Evolutionary conservation across 2,888 invertebrate genomes (phyloP).

Genomic region (Dendrolimus pini): DNA sequence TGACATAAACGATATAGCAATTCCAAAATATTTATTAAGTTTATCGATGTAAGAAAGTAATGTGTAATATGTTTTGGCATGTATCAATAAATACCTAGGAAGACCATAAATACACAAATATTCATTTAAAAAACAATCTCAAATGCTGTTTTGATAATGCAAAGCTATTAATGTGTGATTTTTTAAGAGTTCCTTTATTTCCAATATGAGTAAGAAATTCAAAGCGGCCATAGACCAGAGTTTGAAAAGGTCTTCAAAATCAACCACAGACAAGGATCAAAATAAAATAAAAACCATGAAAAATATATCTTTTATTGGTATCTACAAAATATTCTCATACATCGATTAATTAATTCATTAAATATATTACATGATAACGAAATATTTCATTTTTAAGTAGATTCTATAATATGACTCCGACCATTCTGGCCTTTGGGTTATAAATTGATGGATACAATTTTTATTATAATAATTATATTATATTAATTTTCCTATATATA

Average conservation of each 20-base stretch:
- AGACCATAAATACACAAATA: too few relatives aligned
- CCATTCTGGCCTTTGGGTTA: constrained; percentile 40
- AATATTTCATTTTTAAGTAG: constrained; percentile 47
- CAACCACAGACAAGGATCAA: background rate
- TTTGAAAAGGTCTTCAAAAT: too few relatives aligned
- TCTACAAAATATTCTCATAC: constrained; percentile 65
- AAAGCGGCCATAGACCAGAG: too few relatives aligned
- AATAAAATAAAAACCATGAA: constrained; percentile 22
- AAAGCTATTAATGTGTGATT: background rate
- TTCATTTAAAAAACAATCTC: too few relatives aligned
- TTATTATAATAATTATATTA: background rate
- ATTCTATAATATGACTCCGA: constrained; percentile 65
- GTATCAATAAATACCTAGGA: too few relatives aligned
- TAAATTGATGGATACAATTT: background rate
- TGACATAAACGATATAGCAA: too few relatives aligned
- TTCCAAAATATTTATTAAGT: too few relatives aligned
- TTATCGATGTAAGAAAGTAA: too few relatives aligned
- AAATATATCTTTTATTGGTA: constrained; percentile 64
- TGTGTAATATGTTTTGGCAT: too few relatives aligned
- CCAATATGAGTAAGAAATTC: background rate
- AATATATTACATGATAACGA: constrained; percentile 63
- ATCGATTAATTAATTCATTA: constrained; percentile 46
- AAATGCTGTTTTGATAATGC: too few relatives aligned
- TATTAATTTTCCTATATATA: constrained; percentile 15
- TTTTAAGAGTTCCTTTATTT: background rate